A percentile compares a stretch with the other conserved stretches of the same genome.
Conservation (phyloP, 2,888 invertebrate genomes). For the Melangyna quadrimaculata region DNA sequence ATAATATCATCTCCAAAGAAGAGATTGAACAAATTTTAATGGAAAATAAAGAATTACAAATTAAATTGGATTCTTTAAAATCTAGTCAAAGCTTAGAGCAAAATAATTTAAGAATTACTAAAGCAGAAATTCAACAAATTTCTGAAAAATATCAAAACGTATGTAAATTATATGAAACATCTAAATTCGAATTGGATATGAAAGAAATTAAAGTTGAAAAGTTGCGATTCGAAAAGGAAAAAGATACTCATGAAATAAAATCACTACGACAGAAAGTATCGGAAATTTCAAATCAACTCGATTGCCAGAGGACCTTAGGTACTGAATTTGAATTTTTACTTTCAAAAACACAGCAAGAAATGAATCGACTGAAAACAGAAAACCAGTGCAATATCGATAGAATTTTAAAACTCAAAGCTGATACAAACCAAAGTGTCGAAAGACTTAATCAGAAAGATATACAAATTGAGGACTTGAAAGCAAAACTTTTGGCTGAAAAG, state of each 20-base stretch:
- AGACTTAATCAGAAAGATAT: slow-evolving; percentile 11
- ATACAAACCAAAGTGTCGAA: slow-evolving; percentile 20
- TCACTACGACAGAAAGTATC: slow-evolving; percentile 73
- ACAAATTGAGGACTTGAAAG: slow-evolving; percentile 27
- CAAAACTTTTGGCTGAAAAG: neutral
- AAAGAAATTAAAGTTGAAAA: slow-evolving; percentile 73
- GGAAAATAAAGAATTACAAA: slow-evolving; percentile 19
- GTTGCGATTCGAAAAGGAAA: slow-evolving; percentile 72
- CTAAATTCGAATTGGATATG: slow-evolving; percentile 73
- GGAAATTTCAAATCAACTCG: slow-evolving; percentile 24
- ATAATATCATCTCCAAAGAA: neutral
- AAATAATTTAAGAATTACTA: slow-evolving; percentile 45
- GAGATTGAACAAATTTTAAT: slow-evolving; percentile 16
- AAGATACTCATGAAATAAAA: slow-evolving; percentile 71
- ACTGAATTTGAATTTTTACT: slow-evolving; percentile 52
- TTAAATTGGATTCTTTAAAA: slow-evolving; percentile 10
- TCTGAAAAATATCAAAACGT: slow-evolving; percentile 74
- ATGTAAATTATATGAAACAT: slow-evolving; percentile 75
- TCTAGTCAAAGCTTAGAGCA: slow-evolving; percentile 56
- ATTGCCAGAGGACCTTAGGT: slow-evolving; percentile 40
- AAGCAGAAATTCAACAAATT: slow-evolving; percentile 73
- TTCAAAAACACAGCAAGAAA: slow-evolving; percentile 54
- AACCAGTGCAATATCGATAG: slow-evolving; percentile 52
- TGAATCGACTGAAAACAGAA: slow-evolving; percentile 38
- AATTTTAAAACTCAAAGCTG: slow-evolving; percentile 14